A percentile compares a stretch with the other conserved stretches of the same genome.
phyloP scores from a whole-genome alignment of 2,113 vertebrate genomes.

The Anser cygnoides region DNA sequence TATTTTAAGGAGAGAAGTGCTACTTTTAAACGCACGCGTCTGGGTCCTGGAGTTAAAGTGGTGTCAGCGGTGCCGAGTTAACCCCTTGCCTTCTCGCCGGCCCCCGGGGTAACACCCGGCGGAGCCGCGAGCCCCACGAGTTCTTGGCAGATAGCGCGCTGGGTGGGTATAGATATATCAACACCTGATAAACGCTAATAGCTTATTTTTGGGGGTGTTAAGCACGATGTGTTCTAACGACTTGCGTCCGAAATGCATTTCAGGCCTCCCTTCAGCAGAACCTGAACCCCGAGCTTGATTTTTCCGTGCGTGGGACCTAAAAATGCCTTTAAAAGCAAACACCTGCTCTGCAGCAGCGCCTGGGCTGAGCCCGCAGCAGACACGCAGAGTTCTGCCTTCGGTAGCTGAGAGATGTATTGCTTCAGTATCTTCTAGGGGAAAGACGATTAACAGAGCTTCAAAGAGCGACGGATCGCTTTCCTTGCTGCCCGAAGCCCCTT shows the following conservation, averaged over 20 bases:
- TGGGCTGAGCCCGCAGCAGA: background rate
- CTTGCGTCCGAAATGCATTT: background rate
- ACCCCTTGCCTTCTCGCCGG: slow-evolving; percentile 20
- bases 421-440: background rate
- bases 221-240: accelerated
- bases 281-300: background rate
- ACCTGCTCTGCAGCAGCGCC: background rate
- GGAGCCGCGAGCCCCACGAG: background rate
- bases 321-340: background rate
- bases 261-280: background rate
- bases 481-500: background rate
- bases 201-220: background rate
- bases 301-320: background rate
- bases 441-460: background rate
- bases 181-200: background rate
- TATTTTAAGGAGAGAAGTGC: slow-evolving; percentile 79
- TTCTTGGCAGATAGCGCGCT: background rate
- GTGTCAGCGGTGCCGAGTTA: slow-evolving; percentile 56
- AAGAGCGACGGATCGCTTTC: background rate
- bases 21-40: slow-evolving; percentile 71
- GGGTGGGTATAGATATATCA: background rate
- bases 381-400: background rate
- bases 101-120: background rate
- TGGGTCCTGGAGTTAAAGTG: slow-evolving; percentile 32
- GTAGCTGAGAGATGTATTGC: background rate